Conservation (phyloP, 2,797 vertebrate genomes). For the Sebastes umbrosus region DNA sequence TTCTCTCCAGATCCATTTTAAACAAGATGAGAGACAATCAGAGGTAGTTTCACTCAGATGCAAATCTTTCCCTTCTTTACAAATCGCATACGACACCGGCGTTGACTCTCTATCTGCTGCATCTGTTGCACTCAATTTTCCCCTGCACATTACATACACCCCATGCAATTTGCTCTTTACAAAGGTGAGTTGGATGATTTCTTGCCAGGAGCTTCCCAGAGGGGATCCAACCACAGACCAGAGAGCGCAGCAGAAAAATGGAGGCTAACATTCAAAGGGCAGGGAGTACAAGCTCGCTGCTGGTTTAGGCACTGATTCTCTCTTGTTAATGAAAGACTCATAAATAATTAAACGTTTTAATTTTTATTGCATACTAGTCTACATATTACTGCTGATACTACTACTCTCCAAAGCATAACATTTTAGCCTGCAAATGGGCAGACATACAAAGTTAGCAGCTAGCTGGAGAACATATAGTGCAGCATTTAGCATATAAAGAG, state of each 20-base stretch:
- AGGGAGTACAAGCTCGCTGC: background rate
- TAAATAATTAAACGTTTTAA: background rate
- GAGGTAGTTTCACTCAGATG: slow-evolving; percentile 45
- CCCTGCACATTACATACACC: slow-evolving; percentile 24
- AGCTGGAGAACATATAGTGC: background rate
- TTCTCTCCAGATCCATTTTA: slow-evolving; percentile 37
- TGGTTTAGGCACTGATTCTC: background rate
- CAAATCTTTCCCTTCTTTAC: slow-evolving; percentile 44
- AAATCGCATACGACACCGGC: background rate
- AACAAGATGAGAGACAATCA: slow-evolving; percentile 34
- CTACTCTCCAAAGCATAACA: background rate
- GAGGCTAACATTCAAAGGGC: slow-evolving; percentile 36
- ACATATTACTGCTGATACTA: background rate
- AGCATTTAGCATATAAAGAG: background rate
- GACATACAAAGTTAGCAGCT: background rate
- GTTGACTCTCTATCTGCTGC: slow-evolving; percentile 27
- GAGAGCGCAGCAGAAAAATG: slow-evolving; percentile 14
- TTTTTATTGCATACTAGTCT: background rate
- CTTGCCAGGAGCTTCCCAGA: slow-evolving; percentile 31
- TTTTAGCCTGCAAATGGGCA: background rate
- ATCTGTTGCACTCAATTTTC: slow-evolving; percentile 42
- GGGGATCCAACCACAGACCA: slow-evolving; percentile 4
- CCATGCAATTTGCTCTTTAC: slow-evolving; percentile 26
- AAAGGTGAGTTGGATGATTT: slow-evolving; percentile 33
- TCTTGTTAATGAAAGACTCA: slow-evolving; percentile 2